phyloP scores from a whole-genome alignment of 2,888 invertebrate genomes.

The Choreutis nemorana region DNA sequence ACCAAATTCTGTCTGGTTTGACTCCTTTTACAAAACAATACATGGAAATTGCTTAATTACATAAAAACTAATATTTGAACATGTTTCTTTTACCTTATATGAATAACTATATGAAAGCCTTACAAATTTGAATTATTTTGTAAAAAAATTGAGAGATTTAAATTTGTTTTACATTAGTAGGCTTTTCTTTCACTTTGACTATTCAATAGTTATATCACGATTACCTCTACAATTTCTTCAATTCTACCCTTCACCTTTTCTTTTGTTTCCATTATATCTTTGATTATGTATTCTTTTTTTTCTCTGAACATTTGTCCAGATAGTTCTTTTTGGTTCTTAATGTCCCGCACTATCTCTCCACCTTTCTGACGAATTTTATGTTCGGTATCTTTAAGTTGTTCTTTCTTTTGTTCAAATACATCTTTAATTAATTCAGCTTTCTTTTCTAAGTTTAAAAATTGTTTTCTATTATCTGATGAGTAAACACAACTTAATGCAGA shows the following conservation, averaged over 20 bases:
- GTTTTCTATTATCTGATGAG: slow-evolving; percentile 45
- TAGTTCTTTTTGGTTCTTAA: slow-evolving; percentile 47
- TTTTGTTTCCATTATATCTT: slow-evolving; percentile 76
- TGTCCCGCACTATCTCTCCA: slow-evolving; percentile 49
- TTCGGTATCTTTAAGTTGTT: slow-evolving; percentile 68
- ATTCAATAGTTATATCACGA: no score
- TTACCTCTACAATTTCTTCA: slow-evolving; percentile 79
- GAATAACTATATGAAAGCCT: slow-evolving; percentile 3
- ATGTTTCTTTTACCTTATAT: not conserved
- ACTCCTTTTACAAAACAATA: no score
- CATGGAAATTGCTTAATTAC: no score
- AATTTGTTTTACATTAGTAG: no score
- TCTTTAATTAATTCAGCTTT: slow-evolving; percentile 60
- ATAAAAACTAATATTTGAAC: slow-evolving; percentile 2
- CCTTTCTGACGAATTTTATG: slow-evolving; percentile 49
- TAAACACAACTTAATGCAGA: slow-evolving; percentile 28
- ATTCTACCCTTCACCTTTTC: slow-evolving; percentile 76
- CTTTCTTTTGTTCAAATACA: slow-evolving; percentile 69
- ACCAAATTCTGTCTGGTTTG: no score
- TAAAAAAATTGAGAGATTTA: no score
- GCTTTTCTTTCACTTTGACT: no score
- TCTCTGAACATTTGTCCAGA: slow-evolving; percentile 56
- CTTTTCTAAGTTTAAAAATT: slow-evolving; percentile 45
- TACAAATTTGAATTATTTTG: slow-evolving; percentile 9
- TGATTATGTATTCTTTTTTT: slow-evolving; percentile 70